Evolutionary conservation across 2,888 invertebrate species (phyloP).

Genomic region (Agrochola lychnidis): DNA sequence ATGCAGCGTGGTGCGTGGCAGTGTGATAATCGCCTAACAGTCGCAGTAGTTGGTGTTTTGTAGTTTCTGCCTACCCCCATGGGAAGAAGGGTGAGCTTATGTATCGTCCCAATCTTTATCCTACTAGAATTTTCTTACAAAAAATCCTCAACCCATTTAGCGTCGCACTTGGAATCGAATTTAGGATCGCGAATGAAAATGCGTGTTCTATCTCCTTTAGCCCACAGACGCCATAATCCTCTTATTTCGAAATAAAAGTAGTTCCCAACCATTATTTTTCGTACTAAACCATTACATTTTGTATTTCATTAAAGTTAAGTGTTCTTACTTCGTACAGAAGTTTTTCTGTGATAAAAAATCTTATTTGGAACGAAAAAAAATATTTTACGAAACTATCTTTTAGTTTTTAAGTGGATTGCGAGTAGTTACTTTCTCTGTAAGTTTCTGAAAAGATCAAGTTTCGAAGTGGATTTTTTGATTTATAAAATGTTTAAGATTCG

Average conservation of each 20-base stretch:
- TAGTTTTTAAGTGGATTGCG: slow-evolving; percentile 61
- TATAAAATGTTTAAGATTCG: slow-evolving; percentile 49
- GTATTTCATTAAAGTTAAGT: slow-evolving; percentile 53
- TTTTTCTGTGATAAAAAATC: slow-evolving; percentile 34
- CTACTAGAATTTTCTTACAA: neutral
- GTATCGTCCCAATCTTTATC: neutral
- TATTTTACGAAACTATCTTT: slow-evolving; percentile 48
- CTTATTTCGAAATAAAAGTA: slow-evolving; percentile 41
- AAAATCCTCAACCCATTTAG: neutral
- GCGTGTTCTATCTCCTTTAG: neutral
- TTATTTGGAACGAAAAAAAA: slow-evolving; percentile 45
- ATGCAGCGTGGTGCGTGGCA: too few species aligned
- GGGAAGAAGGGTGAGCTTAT: neutral
- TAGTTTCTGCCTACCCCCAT: neutral
- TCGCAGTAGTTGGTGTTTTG: neutral
- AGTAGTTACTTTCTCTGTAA: slow-evolving; percentile 36
- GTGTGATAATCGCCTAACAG: too few species aligned
- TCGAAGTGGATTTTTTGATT: slow-evolving; percentile 52
- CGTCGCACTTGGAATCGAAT: slow-evolving; percentile 14
- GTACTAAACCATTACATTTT: slow-evolving; percentile 32
- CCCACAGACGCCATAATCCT: slow-evolving; percentile 20
- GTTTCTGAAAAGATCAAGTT: slow-evolving; percentile 53
- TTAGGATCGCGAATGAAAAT: slow-evolving; percentile 3
- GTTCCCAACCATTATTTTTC: slow-evolving; percentile 30
- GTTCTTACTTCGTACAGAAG: slow-evolving; percentile 29